These are phyloP conservation scores for Morelia viridis DNA, from an alignment of 2,797 vertebrate genomes.

Conservation along the genomic window DNA sequence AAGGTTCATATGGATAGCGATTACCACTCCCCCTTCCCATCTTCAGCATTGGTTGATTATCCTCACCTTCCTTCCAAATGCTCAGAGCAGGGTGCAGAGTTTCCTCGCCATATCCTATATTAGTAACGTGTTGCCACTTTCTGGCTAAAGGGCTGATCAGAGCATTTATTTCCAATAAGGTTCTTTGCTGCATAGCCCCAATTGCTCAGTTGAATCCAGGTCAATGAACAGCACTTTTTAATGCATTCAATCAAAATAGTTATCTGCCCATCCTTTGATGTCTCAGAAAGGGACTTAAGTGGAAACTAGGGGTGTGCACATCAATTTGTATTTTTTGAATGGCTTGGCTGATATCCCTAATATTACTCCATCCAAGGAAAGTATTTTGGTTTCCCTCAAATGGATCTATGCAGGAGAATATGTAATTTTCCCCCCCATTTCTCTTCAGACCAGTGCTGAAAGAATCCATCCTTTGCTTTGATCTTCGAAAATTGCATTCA, in stretches of 20 bases:
- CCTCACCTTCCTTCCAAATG: neutral
- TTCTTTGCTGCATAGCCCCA: neutral
- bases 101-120: neutral
- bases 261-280: neutral
- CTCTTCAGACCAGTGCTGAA: neutral
- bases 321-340: neutral
- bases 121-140: neutral
- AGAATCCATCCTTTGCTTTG: neutral
- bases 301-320: neutral
- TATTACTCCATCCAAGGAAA: neutral
- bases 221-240: neutral
- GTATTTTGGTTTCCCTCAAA: neutral
- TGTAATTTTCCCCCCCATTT: neutral
- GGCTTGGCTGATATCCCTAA: neutral
- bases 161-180: neutral
- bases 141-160: neutral
- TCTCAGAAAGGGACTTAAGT: neutral
- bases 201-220: neutral
- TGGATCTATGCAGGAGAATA: neutral
- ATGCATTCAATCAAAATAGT: neutral
- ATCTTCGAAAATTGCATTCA: neutral
- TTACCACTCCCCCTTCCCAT: neutral
- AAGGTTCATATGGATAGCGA: neutral
- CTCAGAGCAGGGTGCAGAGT: neutral
- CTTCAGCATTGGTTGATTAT: neutral